A percentile compares a stretch with the other conserved stretches of the same genome.
phyloP scores from a whole-genome alignment of 1,140 invertebrate species.

The Apis florea region DNA sequence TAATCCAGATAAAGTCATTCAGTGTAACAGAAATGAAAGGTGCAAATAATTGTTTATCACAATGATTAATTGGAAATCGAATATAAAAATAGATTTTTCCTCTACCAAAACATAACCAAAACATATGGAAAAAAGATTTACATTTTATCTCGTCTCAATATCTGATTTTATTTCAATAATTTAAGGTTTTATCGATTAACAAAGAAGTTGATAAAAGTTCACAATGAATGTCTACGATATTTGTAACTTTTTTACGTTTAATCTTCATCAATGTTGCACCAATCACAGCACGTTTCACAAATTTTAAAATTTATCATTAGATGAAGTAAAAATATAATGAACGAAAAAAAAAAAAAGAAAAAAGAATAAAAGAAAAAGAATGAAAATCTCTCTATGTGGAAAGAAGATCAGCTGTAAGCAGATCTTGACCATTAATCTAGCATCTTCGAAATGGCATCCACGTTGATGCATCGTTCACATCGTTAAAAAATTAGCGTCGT shows the following conservation, averaged over 20 bases:
- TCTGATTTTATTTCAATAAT: too few species aligned
- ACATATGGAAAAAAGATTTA: too few species aligned
- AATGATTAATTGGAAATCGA: neutral
- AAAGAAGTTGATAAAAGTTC: too few species aligned
- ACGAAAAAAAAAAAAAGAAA: neutral
- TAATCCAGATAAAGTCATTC: neutral
- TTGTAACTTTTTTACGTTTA: too few species aligned
- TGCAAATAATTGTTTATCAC: slow-evolving; percentile 16
- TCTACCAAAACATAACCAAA: too few species aligned
- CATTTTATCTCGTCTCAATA: too few species aligned
- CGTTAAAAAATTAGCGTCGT: slow-evolving; percentile 42
- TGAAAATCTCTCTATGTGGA: neutral
- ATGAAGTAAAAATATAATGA: neutral
- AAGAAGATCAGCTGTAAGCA: neutral
- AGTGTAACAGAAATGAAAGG: neutral
- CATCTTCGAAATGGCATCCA: slow-evolving; percentile 33
- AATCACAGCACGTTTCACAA: too few species aligned
- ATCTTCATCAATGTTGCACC: too few species aligned
- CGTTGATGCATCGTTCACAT: slow-evolving; percentile 57
- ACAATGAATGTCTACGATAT: too few species aligned
- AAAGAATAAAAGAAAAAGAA: too few species aligned
- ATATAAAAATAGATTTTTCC: too few species aligned
- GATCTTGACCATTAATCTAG: neutral
- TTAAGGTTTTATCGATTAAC: too few species aligned
- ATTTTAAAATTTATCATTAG: neutral